Conservation (phyloP, 2,888 invertebrate genomes). For the Drosophila rellima region DNA sequence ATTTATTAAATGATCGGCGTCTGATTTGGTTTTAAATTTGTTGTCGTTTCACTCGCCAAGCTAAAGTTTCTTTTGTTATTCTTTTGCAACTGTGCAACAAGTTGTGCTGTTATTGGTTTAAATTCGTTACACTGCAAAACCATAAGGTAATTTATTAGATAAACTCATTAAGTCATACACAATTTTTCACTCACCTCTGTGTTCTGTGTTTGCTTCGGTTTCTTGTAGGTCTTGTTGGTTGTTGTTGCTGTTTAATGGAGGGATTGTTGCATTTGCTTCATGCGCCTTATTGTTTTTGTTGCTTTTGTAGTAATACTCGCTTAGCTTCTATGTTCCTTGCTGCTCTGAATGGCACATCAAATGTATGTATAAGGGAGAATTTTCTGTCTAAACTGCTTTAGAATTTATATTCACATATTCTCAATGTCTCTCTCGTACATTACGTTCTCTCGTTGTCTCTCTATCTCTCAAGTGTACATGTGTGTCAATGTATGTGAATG, state of each 20-base stretch:
- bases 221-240: constrained; percentile 25
- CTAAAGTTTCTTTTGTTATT: background rate
- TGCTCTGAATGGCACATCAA: constrained; percentile 76
- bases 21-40: constrained; percentile 5
- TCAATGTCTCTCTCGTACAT: constrained; percentile 14
- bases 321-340: constrained; percentile 76
- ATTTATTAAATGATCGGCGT: constrained; percentile 45
- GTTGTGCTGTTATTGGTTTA: constrained; percentile 47
- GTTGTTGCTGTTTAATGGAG: constrained; percentile 72
- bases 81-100: constrained; percentile 24
- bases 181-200: constrained; percentile 49
- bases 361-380: constrained; percentile 39
- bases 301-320: constrained; percentile 73
- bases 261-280: constrained; percentile 73
- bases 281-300: constrained; percentile 48
- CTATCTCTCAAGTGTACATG: constrained; percentile 5
- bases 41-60: background rate
- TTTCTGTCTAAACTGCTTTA: constrained; percentile 35
- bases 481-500: constrained; percentile 8
- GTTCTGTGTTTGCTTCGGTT: constrained; percentile 29
- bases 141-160: constrained; percentile 1
- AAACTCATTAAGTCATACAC: background rate
- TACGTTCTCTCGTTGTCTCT: constrained; percentile 9
- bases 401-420: constrained; percentile 49
- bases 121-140: constrained; percentile 69